A percentile compares a stretch with the other conserved stretches of the same genome.
phyloP scores from a whole-genome alignment of 2,888 invertebrate genomes.

The Dicranocentrus wangi region DNA sequence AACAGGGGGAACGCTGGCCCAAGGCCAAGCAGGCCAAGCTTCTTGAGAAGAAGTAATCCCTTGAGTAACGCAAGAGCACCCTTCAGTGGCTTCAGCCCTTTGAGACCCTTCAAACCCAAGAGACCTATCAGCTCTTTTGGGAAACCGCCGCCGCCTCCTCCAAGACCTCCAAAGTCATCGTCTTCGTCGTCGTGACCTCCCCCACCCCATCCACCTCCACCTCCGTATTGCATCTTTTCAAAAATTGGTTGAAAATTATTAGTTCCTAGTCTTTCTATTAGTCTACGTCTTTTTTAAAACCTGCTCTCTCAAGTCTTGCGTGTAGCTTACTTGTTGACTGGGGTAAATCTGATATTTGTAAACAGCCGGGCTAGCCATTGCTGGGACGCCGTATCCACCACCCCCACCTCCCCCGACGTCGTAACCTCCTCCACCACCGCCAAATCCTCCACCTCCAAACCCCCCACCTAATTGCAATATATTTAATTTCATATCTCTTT shows the following conservation, averaged over 20 bases:
- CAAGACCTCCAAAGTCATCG: too few relatives aligned
- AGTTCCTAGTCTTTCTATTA: too few relatives aligned
- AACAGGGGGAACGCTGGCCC: conserved; percentile 47
- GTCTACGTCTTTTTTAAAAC: too few relatives aligned
- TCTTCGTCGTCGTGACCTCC: conserved; percentile 56
- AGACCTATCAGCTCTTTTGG: conserved; percentile 66
- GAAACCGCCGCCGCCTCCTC: conserved; percentile 46
- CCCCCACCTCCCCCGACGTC: conserved; percentile 29
- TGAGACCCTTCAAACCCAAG: conserved; percentile 65
- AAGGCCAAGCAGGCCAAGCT: conserved; percentile 55
- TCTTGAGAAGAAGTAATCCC: conserved; percentile 57
- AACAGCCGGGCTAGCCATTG: conserved; percentile 45
- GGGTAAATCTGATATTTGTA: conserved; percentile 66
- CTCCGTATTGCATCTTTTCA: conserved; percentile 15
- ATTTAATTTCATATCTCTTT: background rate
- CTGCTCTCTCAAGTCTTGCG: too few relatives aligned
- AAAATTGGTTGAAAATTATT: too few relatives aligned
- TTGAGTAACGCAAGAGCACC: conserved; percentile 56
- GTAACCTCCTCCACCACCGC: conserved; percentile 35
- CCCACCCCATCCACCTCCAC: conserved; percentile 26
- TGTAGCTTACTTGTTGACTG: conserved; percentile 41
- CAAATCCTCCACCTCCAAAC: conserved; percentile 25
- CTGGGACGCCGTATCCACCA: conserved; percentile 38
- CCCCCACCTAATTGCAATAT: background rate
- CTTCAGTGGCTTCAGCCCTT: conserved; percentile 62